These are phyloP conservation scores for Mamestra brassicae DNA, from an alignment of 2,888 invertebrate genomes.

Conservation along the genomic window DNA sequence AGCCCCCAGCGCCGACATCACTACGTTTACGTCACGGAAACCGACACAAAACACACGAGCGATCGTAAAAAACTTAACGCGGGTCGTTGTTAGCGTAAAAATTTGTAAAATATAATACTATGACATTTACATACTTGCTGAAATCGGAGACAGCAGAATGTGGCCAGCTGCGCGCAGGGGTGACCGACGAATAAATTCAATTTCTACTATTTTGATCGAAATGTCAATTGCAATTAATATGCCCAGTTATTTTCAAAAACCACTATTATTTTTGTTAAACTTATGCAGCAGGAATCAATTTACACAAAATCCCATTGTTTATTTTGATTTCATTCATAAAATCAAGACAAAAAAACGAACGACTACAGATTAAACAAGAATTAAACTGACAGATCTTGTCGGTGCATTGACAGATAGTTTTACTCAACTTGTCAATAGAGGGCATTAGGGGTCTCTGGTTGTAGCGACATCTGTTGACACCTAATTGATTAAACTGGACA, in stretches of 20 bases:
- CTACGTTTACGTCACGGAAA: conserved; percentile 57
- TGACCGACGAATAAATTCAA: conserved; percentile 78
- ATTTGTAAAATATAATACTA: conserved; percentile 78
- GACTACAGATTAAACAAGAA: background rate
- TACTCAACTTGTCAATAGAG: conserved; percentile 12
- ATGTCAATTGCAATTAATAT: conserved; percentile 33
- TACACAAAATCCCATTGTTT: conserved; percentile 11
- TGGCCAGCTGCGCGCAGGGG: conserved; percentile 85
- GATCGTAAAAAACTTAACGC: conserved; percentile 68
- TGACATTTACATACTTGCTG: conserved; percentile 91
- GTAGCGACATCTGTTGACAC: conserved; percentile 41
- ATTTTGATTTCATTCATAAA: conserved; percentile 10
- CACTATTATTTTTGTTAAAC: background rate
- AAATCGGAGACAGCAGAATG: conserved; percentile 88
- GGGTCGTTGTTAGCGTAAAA: conserved; percentile 72
- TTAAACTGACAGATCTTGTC: background rate
- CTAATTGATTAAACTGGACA: background rate
- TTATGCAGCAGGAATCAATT: background rate
- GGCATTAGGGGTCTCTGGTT: background rate
- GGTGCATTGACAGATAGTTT: background rate
- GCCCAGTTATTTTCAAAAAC: conserved; percentile 15
- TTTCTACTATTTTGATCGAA: conserved; percentile 60
- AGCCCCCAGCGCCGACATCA: conserved; percentile 75
- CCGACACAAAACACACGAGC: conserved; percentile 64
- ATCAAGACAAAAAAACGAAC: background rate